These are phyloP conservation scores for Microtus pennsylvanicus DNA, from an alignment of 2,113 vertebrate species.

Conservation along the genomic window DNA sequence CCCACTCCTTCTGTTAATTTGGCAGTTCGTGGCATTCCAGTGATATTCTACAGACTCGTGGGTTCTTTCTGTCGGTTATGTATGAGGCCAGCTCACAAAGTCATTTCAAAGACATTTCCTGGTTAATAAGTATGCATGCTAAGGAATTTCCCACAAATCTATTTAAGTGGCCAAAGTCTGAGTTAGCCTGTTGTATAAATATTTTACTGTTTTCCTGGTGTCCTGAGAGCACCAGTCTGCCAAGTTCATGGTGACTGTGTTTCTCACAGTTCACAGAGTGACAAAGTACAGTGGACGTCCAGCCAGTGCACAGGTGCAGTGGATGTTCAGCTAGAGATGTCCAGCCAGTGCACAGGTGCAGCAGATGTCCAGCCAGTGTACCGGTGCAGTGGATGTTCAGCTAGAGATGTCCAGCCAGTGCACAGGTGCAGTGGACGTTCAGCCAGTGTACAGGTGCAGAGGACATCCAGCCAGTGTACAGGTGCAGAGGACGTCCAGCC, in stretches of 20 bases:
- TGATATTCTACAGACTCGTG: background rate
- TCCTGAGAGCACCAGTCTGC: background rate
- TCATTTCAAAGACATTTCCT: constrained; percentile 40
- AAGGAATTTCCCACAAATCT: background rate
- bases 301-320: background rate
- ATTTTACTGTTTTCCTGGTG: background rate
- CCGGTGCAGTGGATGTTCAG: too few relatives aligned
- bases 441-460: too few relatives aligned
- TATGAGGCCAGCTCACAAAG: background rate
- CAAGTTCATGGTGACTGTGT: background rate
- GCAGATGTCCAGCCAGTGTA: accelerated
- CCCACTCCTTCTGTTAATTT: background rate
- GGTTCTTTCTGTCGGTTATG: background rate
- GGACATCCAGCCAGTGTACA: too few relatives aligned
- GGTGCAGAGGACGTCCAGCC: too few relatives aligned
- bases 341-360: too few relatives aligned
- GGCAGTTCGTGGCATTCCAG: background rate
- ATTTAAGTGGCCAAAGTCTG: background rate
- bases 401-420: background rate
- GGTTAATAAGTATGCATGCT: background rate
- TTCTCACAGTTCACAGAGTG: background rate
- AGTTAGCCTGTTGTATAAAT: constrained; percentile 14
- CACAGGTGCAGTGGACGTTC: too few relatives aligned
- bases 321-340: background rate
- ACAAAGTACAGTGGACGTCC: background rate